Evolutionary conservation across 1,140 invertebrate species (phyloP), one percentile per base, ranked within the genome.

Genomic region (Bombus huntii): DNA sequence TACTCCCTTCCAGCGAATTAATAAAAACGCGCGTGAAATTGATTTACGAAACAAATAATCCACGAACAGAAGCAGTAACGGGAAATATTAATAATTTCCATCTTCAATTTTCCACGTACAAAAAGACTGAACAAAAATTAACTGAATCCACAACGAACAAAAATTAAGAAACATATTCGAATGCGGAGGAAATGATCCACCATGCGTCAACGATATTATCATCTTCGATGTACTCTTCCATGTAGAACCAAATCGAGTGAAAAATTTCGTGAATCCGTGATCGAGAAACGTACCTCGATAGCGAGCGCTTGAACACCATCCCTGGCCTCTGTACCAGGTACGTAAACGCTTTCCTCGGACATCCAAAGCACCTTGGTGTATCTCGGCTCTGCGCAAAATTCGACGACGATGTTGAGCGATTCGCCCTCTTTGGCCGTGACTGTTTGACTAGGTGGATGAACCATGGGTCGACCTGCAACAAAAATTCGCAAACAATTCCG

Each of bases 341-440:
- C 91, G 80, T 96, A 95, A 65, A 96, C 95, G 70, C 92, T 92
- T 71, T 95, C 95, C 53, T 96, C 93, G 70, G 96, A 95, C 77
- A 96, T 93, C 96, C 96, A 97, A 57, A 96, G 92, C 10, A 96
- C 95, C 85, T 95, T 95, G 6, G 94, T 95, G 81, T 96, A 96
- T 66, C 93, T 92, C 0, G 96, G 96, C 81, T 96, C 96, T 34
- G 96, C 96, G 91, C 96, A 97, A 88, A 96, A 96, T 86, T 96
- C 96, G 6, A 96, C 95, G 47, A 95, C 92, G 3, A 97, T 91
- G 74, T 95, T 94, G 68, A 96, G 90, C 1, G 94, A 89, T 66
- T 96, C 94, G 5, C 96, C 96, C 74, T 96, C 94, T 72, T 96
- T 94, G 4, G 96, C 96, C 80, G 95, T 96, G 85, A 96, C 91